Conservation (phyloP, 2,797 vertebrate genomes). For the Amphiprion clarkii region DNA sequence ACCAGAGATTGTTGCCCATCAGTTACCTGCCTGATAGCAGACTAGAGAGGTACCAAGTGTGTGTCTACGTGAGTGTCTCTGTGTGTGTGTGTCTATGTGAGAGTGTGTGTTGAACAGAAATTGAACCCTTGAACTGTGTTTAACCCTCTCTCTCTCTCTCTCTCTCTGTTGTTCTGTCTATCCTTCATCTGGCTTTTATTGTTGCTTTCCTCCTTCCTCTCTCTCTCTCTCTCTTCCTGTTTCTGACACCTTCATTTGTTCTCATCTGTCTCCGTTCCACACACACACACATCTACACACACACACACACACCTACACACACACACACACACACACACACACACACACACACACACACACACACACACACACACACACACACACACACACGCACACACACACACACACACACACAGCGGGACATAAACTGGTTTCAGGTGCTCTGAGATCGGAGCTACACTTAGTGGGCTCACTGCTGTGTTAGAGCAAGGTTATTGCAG, state of each 20-base stretch:
- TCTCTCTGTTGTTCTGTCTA: constrained; percentile 38
- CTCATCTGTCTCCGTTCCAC: constrained; percentile 26
- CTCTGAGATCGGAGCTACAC: constrained; percentile 28
- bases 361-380: no score
- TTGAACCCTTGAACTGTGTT: constrained; percentile 76
- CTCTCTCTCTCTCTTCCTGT: constrained; percentile 63
- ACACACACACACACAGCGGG: background rate
- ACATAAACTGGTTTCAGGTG: constrained; percentile 54
- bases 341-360: no score
- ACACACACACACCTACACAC: background rate
- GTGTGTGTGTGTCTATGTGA: constrained; percentile 78
- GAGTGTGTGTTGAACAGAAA: constrained; percentile 81
- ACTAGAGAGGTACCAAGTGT: constrained; percentile 14
- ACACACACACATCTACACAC: no score
- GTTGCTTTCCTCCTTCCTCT: constrained; percentile 65
- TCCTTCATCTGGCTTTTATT: constrained; percentile 70
- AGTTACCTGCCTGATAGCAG: constrained; percentile 54
- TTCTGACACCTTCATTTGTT: constrained; percentile 75
- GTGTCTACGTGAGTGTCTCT: constrained; percentile 80
- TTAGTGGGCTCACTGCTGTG: constrained; percentile 8
- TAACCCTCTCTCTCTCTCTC: constrained; percentile 55
- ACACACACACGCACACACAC: no score
- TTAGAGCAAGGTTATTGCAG: constrained; percentile 12
- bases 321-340: no score
- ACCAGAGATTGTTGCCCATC: constrained; percentile 3